Evolutionary conservation across 2,888 invertebrate species (phyloP), one percentile per base, ranked within the genome.

Genomic region (Pseudoips prasinana): DNA sequence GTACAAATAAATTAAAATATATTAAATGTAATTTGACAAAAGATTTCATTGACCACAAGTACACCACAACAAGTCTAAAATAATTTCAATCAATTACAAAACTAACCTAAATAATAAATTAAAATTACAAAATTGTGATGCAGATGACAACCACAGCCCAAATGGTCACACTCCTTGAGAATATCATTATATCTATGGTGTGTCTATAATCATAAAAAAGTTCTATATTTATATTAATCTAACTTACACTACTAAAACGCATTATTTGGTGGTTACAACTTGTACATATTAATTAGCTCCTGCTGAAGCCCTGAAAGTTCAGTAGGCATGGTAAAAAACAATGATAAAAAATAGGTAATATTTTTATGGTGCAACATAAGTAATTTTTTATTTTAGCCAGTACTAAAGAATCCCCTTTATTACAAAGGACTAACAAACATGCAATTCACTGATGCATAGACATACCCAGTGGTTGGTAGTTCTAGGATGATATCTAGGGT

Each of bases 251-350:
- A 77, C 70, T 73, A 77, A 65, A 79, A 73, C 69, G 70, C 75
- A 75, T 79, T 78, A 81, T 85, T 86, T 86, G 87, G 87, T 87
- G 87, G 86, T 86, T 85, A 86, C 65, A 76, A 70, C 70, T 87
- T 86, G 86, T 86, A 86, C 85, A 81, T 79, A 79, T 64, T 63
- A n/a, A n/a, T 63, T 73, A 84, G 84, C 60, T 79, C 79, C 80
- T 84, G 82, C 82, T 82, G 78, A 78, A 68, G 64, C 64, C 63
- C 66, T 60, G 40, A n/a, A n/a, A n/a, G n/a, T n/a, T n/a, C n/a
- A n/a, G n/a, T n/a, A n/a, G n/a, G n/a, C n/a, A n/a, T n/a, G n/a
- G n/a, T n/a, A n/a, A n/a, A n/a, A n/a, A n/a, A n/a, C n/a, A n/a
- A n/a, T n/a, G n/a, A n/a, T n/a, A n/a, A n/a, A n/a, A n/a, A n/a